Evolutionary conservation across 2,888 invertebrate genomes (phyloP), one percentile per base, ranked within the genome.

Genomic region (Bursaphelenchus okinawaensis): DNA sequence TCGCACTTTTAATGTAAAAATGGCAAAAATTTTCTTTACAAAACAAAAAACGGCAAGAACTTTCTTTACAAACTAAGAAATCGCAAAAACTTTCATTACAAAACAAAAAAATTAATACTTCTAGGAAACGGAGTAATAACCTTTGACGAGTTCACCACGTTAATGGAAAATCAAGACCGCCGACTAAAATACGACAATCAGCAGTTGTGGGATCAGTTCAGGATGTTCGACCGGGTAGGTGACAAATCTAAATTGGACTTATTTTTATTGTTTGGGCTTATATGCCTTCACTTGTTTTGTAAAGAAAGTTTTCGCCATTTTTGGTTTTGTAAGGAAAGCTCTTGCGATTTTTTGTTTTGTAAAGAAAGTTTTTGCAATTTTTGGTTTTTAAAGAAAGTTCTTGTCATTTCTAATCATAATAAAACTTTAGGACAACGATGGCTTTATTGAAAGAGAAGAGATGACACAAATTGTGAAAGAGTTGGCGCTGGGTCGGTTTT

Each of bases 111-210:
- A 12, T 20, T 31, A 20, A 8, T 22, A 9, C 28, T 66, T 78
- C 31, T 65, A 80, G 80, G 75, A 55, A 79, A 80, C 68, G 81
- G 81, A 16, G 76, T 78, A 55, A 78, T 81, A 55, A 79, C 78
- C 1, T 78, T 79, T 61, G 79, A 81, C 66, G 81, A 81, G 66
- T 81, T 81, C 66, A 69, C 74, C 16, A 70, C 73, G 40, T 59
- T 80, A 62, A 78, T 80, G 79, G 61, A 61, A 31, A 70, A 56
- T 16, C 66, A 67, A 31, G 50, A 59, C 12, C 20, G 50, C 28
- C 54, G 50, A 24, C 22, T 23, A 40, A 71, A 72, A 20, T 76
- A 77, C 65, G 72, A 73, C 0, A 69, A 71, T 28, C 62, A 68
- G 12, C 75, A 80, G 62, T 75, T 81, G 26, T 70, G 71, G 29